Base-by-base conservation (phyloP, 2,113 vertebrate genomes). In the Megalops atlanticus region DNA sequence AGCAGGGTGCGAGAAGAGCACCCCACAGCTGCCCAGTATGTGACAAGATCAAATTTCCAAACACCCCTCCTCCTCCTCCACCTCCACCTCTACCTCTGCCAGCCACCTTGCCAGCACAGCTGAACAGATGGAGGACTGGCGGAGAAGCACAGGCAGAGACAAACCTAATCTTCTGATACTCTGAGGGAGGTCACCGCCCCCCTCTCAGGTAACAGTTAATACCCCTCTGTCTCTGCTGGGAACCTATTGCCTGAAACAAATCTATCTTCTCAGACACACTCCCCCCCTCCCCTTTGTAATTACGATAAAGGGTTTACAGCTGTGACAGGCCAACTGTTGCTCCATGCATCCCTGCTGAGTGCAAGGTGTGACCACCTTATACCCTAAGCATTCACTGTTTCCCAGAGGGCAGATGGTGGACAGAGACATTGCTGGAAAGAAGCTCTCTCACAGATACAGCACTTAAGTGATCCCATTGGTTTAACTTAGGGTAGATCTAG, bases 191-290 rank as follows among this genome's bases (percentile, higher is more conserved):
- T 82, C 74, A 1, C 74, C 80, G 83, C 78, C 78, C 78, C 78
- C 81, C 79, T 83, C 87, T 91, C 89, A 80, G 74, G 82, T 91
- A 79, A 86, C 76, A 11, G 52, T 45, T 70, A 85, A 76, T 72
- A 73, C 89, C 73, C 18, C 40, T 78, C 74, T 24, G 78, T 76
- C 43, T 47, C 39, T 47, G 39, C 52, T 76, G 33, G 14, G 18
- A 78, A 18, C 49, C 31, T 49, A 18, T 2, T 69, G 70, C 78
- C 74, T 77, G 36, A 75, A n/a, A 84, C 83, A 78, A 80, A 85
- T 43, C 77, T n/a, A 18, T n/a, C 21, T 18, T 52, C 16, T 52
- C 16, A 12, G 3, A 16, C 49, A n/a, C n/a, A n/a, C n/a, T n/a
- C n/a, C n/a, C n/a, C n/a, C n/a, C n/a, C n/a, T n/a, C n/a, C n/a